Percentiles rank a stretch among this genome's conserved stretches.
phyloP scores from a whole-genome alignment of 1,140 invertebrate species.

The Spodoptera frugiperda region DNA sequence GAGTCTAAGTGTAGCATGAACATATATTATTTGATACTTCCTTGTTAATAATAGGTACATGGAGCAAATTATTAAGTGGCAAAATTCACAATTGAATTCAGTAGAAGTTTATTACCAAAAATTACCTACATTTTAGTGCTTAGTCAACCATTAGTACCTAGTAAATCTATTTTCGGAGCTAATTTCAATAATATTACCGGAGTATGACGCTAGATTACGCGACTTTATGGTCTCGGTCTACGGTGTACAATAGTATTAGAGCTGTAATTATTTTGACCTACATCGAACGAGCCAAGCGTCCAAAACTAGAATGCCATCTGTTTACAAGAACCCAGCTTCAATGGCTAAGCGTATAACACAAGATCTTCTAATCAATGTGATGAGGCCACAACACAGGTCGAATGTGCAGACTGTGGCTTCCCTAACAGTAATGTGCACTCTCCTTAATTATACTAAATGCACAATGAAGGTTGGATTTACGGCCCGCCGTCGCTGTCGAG shows the following conservation, averaged over 20 bases:
- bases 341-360: slow-evolving; percentile 22
- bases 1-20: too few relatives aligned
- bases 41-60: too few relatives aligned
- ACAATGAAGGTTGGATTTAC: slow-evolving; percentile 47
- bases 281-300: not conserved
- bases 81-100: too few relatives aligned
- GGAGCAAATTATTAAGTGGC: too few relatives aligned
- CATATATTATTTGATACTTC: too few relatives aligned
- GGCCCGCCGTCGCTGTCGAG: slow-evolving; percentile 7
- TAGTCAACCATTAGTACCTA: not conserved
- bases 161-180: not conserved
- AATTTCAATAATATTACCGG: slow-evolving; percentile 4
- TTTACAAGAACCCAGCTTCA: slow-evolving; percentile 25
- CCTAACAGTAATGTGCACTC: slow-evolving; percentile 55
- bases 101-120: not conserved
- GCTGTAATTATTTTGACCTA: slow-evolving; percentile 20
- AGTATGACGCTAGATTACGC: not conserved
- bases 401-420: slow-evolving; percentile 42
- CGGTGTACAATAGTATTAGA: slow-evolving; percentile 7
- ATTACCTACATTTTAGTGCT: not conserved
- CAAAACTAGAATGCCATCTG: slow-evolving; percentile 22
- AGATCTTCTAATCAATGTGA: slow-evolving; percentile 48
- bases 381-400: slow-evolving; percentile 35
- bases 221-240: not conserved
- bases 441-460: slow-evolving; percentile 60